Evolutionary conservation across 2,797 vertebrate species (phyloP), one percentile per base, ranked within the genome.

Genomic region (Staurois parvus): DNA sequence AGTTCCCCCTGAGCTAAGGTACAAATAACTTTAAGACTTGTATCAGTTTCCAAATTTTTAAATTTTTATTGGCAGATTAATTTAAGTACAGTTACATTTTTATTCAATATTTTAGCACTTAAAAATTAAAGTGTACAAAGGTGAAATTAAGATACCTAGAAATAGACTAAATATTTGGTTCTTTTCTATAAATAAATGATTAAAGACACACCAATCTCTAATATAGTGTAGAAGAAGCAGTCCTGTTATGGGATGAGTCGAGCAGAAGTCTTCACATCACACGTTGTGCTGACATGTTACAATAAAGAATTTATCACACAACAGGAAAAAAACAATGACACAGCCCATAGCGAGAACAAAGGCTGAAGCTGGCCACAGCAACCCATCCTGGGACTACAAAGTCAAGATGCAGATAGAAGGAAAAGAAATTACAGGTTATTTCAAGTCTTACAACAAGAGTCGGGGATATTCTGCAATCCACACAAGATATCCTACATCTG

Each of bases 131-230:
- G 93, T 94, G 92, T 94, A 95, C 94, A 95, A 95, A 93, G 93
- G 94, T 94, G 95, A 94, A 92, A 95, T 95, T 95, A 96, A 96
- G 94, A 95, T 91, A 93, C 94, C 66, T 89, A 94, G 93, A 95
- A 95, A 94, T 91, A 94, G 94, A 95, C 95, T 96, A 94, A 96
- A 94, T 95, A 96, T 97, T 96, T 97, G 96, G 95, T 96, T 97
- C 64, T 83, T 94, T 97, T 96, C 95, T 95, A 96, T 95, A 95
- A 95, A 95, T 96, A 96, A 94, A 95, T 93, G 95, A 93, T 93
- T 93, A 94, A 95, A 93, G 95, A 96, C 96, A 96, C 96, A 92
- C 91, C 66, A 79, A 76, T 83, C 85, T 69, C 81, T 83, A 74
- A 78, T 79, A 83, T 74, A 83, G 40, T 83, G 81, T 72, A 59